Base-by-base conservation (phyloP, 2,888 invertebrate species). In the Spilarctia lutea region DNA sequence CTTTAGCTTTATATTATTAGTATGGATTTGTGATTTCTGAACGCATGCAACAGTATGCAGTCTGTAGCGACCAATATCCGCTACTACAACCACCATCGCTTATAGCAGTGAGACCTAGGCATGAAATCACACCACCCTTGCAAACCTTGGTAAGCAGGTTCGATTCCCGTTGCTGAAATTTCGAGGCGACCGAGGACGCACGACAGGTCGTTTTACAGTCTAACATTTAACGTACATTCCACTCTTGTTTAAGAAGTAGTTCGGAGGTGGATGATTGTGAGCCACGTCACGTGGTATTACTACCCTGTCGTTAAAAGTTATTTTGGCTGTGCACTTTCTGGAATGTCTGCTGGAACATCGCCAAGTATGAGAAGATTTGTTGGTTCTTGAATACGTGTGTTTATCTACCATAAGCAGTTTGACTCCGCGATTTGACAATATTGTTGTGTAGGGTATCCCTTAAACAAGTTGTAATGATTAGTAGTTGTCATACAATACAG, bases 321-420 rank as follows among this genome's bases (percentile, higher is more conserved):
- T 10, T 74, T 68, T 78, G 2, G 83, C 83, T 11, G 52, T 52
- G 60, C 82, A 87, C 16, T 75, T 74, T 30, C 66, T 78, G 0
- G 86, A 82, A 1, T 65, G 27, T 35, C 80, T 74, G 45, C 75
- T 80, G 0, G 83, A 85, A 77, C 85, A 85, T n/a, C 66, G 65
- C 84, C 84, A 85, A 4, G 76, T 27, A 18, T 78, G 68, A 0
- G 81, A 77, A 0, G 10, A 6, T 27, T 35, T 83, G 39, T 77
- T 79, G 7, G 70, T 39, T 74, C 75, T 80, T 33, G 82, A 85
- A n/a, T 81, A 85, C 0, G 83, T 83, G 27, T 85, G 73, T 0
- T 75, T 70, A 7, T 68, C 52, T 20, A 77, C 68, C 68, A 83
- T 27, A 0, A 84, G 33, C 7, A 84, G 65, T 13, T 72, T 66